Percentiles rank a stretch among this genome's conserved stretches.
Conservation (phyloP, 2,888 invertebrate genomes). For the Pocota personata region DNA sequence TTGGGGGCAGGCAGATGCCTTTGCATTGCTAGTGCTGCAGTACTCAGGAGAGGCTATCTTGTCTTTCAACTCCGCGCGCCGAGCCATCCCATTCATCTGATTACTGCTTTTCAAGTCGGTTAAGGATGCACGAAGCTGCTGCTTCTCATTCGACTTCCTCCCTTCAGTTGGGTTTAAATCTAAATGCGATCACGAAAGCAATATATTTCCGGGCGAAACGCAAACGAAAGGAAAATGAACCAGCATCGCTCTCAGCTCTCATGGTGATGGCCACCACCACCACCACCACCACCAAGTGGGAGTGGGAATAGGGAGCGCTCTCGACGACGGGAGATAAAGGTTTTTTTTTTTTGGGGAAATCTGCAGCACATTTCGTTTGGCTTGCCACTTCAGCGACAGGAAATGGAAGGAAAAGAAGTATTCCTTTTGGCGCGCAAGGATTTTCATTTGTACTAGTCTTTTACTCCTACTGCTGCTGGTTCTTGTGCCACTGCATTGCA, state of each 20-base stretch:
- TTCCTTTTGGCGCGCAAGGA: constrained; percentile 57
- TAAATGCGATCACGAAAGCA: constrained; percentile 78
- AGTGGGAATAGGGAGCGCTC: neutral
- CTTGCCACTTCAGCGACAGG: constrained; percentile 68
- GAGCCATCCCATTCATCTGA: constrained; percentile 60
- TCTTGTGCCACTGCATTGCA: constrained; percentile 63
- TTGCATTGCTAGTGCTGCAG: constrained; percentile 36
- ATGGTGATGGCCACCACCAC: constrained; percentile 59
- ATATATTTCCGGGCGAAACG: constrained; percentile 76
- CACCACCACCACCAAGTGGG: neutral
- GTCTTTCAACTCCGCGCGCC: constrained; percentile 45
- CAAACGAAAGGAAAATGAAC: constrained; percentile 63
- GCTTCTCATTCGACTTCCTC: constrained; percentile 63
- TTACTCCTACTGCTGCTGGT: neutral
- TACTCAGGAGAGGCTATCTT: constrained; percentile 69
- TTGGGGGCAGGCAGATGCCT: constrained; percentile 62
- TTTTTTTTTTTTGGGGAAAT: constrained; percentile 36
- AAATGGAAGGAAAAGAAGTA: constrained; percentile 62
- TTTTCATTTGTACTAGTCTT: constrained; percentile 33
- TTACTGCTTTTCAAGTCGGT: constrained; percentile 61
- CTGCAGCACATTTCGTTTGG: constrained; percentile 65
- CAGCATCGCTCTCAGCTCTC: constrained; percentile 57
- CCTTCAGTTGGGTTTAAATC: constrained; percentile 72
- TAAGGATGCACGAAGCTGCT: constrained; percentile 46
- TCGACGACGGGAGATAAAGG: constrained; percentile 13